These are phyloP conservation scores for Selene dorsalis DNA, from an alignment of 2,797 vertebrate genomes.

Conservation along the genomic window DNA sequence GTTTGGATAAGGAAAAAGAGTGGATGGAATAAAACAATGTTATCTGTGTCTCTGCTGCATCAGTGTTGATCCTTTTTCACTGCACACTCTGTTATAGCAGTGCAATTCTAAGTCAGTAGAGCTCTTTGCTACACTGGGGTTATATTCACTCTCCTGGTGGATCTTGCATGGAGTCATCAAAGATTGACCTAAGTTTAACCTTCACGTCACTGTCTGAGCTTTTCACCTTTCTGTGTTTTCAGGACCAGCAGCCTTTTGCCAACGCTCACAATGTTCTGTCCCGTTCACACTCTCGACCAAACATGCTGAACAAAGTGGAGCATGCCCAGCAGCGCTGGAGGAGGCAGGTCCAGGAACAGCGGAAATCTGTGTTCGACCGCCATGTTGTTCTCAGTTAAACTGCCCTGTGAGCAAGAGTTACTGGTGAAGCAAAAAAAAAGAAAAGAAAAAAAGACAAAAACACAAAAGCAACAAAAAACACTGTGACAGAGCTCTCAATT, in stretches of 20 bases:
- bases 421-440: slow-evolving; percentile 42
- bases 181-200: neutral
- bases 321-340: slow-evolving; percentile 99
- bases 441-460: neutral
- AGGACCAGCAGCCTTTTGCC: slow-evolving; percentile 98
- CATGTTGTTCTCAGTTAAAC: slow-evolving; percentile 97
- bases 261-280: slow-evolving; percentile 96
- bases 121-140: neutral
- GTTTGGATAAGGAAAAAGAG: neutral
- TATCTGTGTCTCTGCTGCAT: neutral
- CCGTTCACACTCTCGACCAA: slow-evolving; percentile 93
- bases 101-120: neutral
- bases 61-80: neutral
- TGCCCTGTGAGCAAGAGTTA: slow-evolving; percentile 22
- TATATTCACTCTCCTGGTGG: neutral
- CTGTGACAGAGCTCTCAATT: slow-evolving; percentile 71
- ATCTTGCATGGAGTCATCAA: neutral
- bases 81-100: neutral
- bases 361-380: slow-evolving; percentile 98
- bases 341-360: slow-evolving; percentile 97
- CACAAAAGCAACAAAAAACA: slow-evolving; percentile 37
- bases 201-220: neutral
- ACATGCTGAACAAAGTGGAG: slow-evolving; percentile 97
- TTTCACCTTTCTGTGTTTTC: slow-evolving; percentile 54
- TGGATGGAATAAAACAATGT: neutral